A percentile compares a stretch with the other conserved stretches of the same genome.
phyloP scores from a whole-genome alignment of 2,113 vertebrate species.

The Ahaetulla prasina region DNA sequence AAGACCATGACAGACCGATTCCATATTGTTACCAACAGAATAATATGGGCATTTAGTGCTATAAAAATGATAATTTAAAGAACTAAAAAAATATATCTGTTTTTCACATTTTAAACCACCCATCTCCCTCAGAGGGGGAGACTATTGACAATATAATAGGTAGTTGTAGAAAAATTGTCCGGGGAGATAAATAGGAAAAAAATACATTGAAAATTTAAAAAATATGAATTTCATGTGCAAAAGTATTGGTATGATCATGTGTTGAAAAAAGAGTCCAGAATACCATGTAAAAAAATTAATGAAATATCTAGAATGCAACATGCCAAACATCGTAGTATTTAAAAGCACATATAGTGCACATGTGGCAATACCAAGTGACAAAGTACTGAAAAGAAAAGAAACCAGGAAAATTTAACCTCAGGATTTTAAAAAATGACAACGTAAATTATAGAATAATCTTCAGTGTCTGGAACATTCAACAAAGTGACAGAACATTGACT shows the following conservation, averaged over 20 bases:
- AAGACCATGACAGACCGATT: background rate
- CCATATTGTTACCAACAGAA: background rate
- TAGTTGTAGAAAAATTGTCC: background rate
- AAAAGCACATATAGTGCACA: background rate
- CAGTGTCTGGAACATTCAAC: background rate
- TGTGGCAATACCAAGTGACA: background rate
- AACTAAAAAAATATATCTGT: background rate
- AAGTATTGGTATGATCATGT: background rate
- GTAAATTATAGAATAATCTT: background rate
- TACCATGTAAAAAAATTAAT: background rate
- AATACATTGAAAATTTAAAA: background rate
- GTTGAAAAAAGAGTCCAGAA: background rate
- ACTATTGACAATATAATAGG: background rate
- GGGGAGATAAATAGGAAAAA: background rate
- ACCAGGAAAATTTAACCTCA: background rate
- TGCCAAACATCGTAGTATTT: background rate
- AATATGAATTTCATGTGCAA: background rate
- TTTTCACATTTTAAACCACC: background rate
- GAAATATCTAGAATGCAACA: background rate
- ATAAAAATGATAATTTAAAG: background rate
- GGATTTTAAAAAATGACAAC: background rate
- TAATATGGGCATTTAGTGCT: background rate
- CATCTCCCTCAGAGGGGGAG: background rate
- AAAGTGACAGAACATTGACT: background rate
- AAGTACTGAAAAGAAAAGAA: background rate